phyloP scores from a whole-genome alignment of 2,797 vertebrate genomes.

The Chanos chanos region DNA sequence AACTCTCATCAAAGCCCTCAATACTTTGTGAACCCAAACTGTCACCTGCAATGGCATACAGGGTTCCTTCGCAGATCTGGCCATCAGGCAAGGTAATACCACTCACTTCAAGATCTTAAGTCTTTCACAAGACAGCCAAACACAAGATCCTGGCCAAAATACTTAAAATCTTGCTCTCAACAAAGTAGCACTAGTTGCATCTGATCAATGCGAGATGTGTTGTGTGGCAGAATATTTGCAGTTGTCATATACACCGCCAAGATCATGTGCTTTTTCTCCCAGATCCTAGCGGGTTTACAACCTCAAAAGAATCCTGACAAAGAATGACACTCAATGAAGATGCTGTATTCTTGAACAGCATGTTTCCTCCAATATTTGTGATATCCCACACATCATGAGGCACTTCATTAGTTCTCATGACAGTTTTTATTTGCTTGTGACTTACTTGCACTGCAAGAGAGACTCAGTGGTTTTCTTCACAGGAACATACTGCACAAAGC shows the following conservation, averaged over 20 bases:
- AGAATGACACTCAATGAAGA: conserved; percentile 12
- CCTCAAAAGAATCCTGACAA: conserved; percentile 30
- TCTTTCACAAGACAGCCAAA: conserved; percentile 17
- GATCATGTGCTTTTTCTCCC: conserved; percentile 18
- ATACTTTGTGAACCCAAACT: conserved; percentile 33
- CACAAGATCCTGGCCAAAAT: conserved; percentile 25
- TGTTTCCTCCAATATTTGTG: conserved; percentile 6
- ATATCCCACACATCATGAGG: conserved; percentile 33
- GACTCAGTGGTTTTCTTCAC: conserved; percentile 9
- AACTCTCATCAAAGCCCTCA: too few relatives aligned
- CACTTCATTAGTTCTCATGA: background rate
- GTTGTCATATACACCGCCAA: conserved; percentile 19
- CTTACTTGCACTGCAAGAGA: conserved; percentile 11
- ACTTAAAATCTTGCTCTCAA: conserved; percentile 13
- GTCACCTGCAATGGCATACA: conserved; percentile 24
- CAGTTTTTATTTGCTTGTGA: background rate
- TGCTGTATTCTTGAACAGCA: background rate
- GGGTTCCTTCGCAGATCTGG: background rate
- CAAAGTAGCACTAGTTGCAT: conserved; percentile 27
- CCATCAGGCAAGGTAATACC: conserved; percentile 7
- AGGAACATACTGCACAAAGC: conserved; percentile 35
- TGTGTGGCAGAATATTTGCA: too few relatives aligned
- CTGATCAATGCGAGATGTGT: conserved; percentile 27
- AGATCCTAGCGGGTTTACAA: conserved; percentile 15
- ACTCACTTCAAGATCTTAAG: conserved; percentile 7